Base-by-base conservation (phyloP, 2,888 invertebrate species). In the Dromius quadrimaculatus region DNA sequence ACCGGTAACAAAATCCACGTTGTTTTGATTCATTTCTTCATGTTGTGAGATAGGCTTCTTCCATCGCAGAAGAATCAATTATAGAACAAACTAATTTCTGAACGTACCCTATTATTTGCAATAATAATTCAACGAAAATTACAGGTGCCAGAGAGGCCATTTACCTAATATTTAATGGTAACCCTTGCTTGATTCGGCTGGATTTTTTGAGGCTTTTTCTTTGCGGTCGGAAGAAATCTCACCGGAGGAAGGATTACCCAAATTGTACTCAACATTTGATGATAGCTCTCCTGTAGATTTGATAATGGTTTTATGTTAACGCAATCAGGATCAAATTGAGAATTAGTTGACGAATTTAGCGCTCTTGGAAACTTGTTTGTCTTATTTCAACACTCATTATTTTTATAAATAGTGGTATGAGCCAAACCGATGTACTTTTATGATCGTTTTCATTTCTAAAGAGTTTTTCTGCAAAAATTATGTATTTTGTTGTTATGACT, bases 101-200 rank as follows among this genome's bases (percentile, higher is more conserved):
- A 47, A 47, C 50, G 50, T 47, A 65, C 65, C 65, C 65, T 65
- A 19, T 65, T 50, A 65, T 65, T 65, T 65, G 65, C 65, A 65
- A 65, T 65, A 65, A 65, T 65, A 65, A 65, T 65, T 65, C 65
- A 65, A 54, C 50, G 65, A 36, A 65, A 65, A 65, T 65, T 65
- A 65, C 50, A 65, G 36, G 59, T 34, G 59, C 28, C 11, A 20
- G 32, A 65, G 63, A 19, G 63, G 32, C 47, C 65, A 65, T 65
- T 65, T 65, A 65, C 65, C 65, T 65, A 65, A 65, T 65, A 65
- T 36, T 50, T 47, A 47, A 47, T 59, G 59, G 59, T 59, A 59
- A 59, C 59, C 59, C 59, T 59, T 59, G 59, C 59, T 6, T 47
- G 13, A 15, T 15, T 41, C 41, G 41, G 13, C 41, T 41, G 23